phyloP scores from a whole-genome alignment of 2,797 vertebrate species.

The Micromesistius poutassou region DNA sequence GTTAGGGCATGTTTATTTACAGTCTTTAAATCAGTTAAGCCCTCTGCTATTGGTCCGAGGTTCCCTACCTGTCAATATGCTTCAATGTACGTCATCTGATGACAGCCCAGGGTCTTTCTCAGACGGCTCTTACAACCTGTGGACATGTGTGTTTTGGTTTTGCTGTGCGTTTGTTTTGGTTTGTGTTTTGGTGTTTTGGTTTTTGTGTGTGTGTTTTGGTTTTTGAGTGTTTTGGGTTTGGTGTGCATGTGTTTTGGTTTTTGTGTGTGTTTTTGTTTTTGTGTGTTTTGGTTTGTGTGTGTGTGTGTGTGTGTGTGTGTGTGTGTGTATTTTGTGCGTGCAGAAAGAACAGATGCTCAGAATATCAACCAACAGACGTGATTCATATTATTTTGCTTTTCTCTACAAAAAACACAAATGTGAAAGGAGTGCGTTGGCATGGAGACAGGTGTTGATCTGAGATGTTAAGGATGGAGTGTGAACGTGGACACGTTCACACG shows the following conservation, averaged over 20 bases:
- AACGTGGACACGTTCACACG: too few species aligned
- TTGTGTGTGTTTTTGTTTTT: background rate
- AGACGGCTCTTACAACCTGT: background rate
- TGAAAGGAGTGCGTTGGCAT: conserved; percentile 21
- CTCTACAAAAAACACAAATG: conserved; percentile 43
- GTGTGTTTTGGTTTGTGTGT: background rate
- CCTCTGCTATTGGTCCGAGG: conserved; percentile 5
- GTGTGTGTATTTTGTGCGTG: background rate
- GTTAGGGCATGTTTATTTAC: conserved; percentile 7
- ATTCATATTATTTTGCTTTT: conserved; percentile 62
- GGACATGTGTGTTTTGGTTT: conserved; percentile 9
- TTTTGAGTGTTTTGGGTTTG: conserved; percentile 33
- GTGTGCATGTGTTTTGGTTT: background rate
- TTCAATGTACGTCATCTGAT: conserved; percentile 57
- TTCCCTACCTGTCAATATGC: conserved; percentile 39
- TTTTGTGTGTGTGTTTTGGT: conserved; percentile 26
- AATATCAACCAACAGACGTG: conserved; percentile 41
- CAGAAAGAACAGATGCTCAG: conserved; percentile 44
- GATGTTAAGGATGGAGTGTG: conserved; percentile 9
- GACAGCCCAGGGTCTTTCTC: conserved; percentile 56
- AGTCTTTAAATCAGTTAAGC: conserved; percentile 5
- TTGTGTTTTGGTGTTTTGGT: background rate
- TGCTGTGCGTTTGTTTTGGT: background rate
- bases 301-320: background rate
- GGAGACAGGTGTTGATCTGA: conserved; percentile 10